These are phyloP conservation scores for Leucophora obtusa DNA, from an alignment of 2,888 invertebrate genomes.

Conservation along the genomic window DNA sequence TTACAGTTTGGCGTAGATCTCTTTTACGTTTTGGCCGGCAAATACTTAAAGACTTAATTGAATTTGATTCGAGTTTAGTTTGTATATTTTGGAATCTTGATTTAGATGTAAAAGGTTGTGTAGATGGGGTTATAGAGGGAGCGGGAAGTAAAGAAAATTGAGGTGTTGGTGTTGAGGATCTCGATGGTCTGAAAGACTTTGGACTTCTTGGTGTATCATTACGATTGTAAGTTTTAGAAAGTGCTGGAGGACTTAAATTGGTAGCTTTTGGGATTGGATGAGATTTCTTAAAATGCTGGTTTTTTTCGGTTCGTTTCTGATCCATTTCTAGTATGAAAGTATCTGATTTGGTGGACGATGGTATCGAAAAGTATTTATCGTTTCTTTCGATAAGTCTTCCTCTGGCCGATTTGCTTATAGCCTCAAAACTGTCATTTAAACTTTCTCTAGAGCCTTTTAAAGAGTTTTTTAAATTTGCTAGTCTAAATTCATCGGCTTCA, in stretches of 20 bases:
- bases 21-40: conserved; percentile 66
- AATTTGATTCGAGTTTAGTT: conserved; percentile 65
- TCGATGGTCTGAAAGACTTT: background rate
- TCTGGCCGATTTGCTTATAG: background rate
- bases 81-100: conserved; percentile 36
- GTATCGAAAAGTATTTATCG: background rate
- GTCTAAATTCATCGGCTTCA: conserved; percentile 28
- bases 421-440: background rate
- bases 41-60: conserved; percentile 65
- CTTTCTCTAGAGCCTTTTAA: background rate
- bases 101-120: background rate
- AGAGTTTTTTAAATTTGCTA: background rate
- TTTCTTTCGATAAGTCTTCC: background rate
- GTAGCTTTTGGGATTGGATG: background rate
- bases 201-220: conserved; percentile 3
- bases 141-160: background rate
- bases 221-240: background rate
- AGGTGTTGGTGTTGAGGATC: background rate
- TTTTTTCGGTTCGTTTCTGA: background rate
- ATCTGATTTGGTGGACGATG: background rate
- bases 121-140: background rate
- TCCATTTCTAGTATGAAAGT: background rate
- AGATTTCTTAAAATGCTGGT: background rate
- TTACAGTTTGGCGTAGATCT: conserved; percentile 42
- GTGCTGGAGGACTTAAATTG: background rate